Evolutionary conservation across 2,113 vertebrate genomes (phyloP).

Genomic region (Corydoras sp.): DNA sequence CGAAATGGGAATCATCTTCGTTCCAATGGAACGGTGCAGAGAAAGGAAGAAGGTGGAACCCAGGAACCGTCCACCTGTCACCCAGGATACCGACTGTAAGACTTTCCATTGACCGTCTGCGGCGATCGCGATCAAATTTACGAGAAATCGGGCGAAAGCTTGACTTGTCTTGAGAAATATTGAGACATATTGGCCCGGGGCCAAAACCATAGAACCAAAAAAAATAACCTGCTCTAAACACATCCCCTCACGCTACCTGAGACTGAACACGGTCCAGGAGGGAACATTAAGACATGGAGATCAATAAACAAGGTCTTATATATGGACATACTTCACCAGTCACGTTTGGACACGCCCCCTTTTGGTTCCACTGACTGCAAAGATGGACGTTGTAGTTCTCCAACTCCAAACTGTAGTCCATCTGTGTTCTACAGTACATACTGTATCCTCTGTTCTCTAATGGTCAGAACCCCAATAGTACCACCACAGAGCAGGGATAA

Average conservation of each 20-base stretch:
- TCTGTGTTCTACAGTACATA: too few species aligned
- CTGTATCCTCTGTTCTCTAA: too few species aligned
- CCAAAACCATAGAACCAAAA: constrained; percentile 24
- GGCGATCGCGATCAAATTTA: constrained; percentile 38
- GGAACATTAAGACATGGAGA: neutral
- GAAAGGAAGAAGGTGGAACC: constrained; percentile 35
- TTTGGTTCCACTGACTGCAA: too few species aligned
- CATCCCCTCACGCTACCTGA: constrained; percentile 6
- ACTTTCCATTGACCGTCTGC: constrained; percentile 43
- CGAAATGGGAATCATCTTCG: constrained; percentile 10
- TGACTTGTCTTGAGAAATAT: neutral
- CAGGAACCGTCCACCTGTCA: constrained; percentile 51
- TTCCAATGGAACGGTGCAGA: constrained; percentile 45
- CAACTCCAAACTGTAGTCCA: too few species aligned
- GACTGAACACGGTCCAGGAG: neutral
- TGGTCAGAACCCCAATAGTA: too few species aligned
- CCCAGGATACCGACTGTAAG: constrained; percentile 50
- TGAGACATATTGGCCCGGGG: neutral
- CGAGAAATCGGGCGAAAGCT: neutral
- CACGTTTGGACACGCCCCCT: too few species aligned
- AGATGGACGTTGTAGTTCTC: too few species aligned
- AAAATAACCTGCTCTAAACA: constrained; percentile 2
- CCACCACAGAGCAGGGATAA: too few species aligned
- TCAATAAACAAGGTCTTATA: neutral
- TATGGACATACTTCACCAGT: neutral